A percentile compares a stretch with the other conserved stretches of the same genome.
phyloP scores from a whole-genome alignment of 2,113 vertebrate species.

The Apaloderma vittatum region DNA sequence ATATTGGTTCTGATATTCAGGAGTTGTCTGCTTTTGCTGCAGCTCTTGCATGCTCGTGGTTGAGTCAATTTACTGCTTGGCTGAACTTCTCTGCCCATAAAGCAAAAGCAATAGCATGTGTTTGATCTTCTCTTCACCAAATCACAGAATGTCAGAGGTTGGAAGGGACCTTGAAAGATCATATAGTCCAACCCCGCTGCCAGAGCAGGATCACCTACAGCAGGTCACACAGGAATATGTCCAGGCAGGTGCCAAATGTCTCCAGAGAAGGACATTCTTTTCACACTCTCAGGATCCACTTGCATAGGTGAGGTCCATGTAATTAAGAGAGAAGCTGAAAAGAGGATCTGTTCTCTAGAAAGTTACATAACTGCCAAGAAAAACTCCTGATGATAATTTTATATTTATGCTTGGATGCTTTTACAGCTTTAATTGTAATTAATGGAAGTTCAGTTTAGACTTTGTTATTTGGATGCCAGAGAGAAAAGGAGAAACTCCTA shows the following conservation, averaged over 20 bases:
- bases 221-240: too few relatives aligned
- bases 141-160: too few relatives aligned
- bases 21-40: not conserved
- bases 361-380: not conserved
- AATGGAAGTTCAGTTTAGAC: not conserved
- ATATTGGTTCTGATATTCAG: fast-evolving
- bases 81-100: not conserved
- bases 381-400: not conserved
- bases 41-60: not conserved
- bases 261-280: too few relatives aligned
- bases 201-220: too few relatives aligned
- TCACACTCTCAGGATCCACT: not conserved
- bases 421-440: not conserved
- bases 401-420: not conserved
- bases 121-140: not conserved
- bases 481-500: not conserved
- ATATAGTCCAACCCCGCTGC: too few relatives aligned
- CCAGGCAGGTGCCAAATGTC: too few relatives aligned
- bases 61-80: not conserved
- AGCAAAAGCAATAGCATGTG: not conserved
- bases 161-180: too few relatives aligned
- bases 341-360: not conserved
- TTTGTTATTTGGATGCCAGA: not conserved
- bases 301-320: not conserved
- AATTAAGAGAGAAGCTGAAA: not conserved